Percentiles rank a stretch among this genome's conserved stretches.
These are phyloP conservation scores for Dynastes hyllus DNA, from an alignment of 2,888 invertebrate genomes.

Conservation along the genomic window DNA sequence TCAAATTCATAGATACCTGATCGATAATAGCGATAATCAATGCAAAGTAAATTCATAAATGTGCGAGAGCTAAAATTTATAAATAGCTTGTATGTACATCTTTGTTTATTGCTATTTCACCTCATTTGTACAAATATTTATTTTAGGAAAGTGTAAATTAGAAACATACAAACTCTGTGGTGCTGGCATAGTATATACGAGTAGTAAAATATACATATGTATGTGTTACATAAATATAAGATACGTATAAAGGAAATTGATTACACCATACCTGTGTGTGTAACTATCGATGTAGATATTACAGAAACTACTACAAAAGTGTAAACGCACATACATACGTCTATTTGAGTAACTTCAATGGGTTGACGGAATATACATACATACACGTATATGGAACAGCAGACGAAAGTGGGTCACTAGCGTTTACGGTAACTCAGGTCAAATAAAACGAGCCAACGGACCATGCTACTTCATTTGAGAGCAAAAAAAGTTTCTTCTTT, in stretches of 20 bases:
- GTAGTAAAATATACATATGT: too few species aligned
- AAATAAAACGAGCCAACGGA: constrained; percentile 40
- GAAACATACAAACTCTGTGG: too few species aligned
- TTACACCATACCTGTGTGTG: background rate
- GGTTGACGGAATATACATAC: constrained; percentile 22
- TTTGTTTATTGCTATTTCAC: too few species aligned
- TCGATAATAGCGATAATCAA: too few species aligned
- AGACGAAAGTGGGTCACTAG: constrained; percentile 43
- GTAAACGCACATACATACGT: background rate
- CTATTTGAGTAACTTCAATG: constrained; percentile 20
- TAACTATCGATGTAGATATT: constrained; percentile 5
- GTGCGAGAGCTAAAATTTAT: too few species aligned
- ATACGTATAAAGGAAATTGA: background rate
- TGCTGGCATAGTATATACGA: too few species aligned
- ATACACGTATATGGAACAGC: constrained; percentile 18
- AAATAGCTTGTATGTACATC: too few species aligned
- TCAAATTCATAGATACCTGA: too few species aligned
- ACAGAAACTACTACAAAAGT: constrained; percentile 13
- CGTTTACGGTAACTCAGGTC: constrained; percentile 45
- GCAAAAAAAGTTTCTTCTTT: constrained; percentile 23
- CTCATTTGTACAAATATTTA: too few species aligned
- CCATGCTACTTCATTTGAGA: constrained; percentile 37
- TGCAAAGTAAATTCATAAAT: too few species aligned
- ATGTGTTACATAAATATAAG: background rate
- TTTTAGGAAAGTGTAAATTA: too few species aligned